These are phyloP conservation scores for Rhynchotus rufescens DNA, from an alignment of 2,797 vertebrate species.

Conservation along the genomic window DNA sequence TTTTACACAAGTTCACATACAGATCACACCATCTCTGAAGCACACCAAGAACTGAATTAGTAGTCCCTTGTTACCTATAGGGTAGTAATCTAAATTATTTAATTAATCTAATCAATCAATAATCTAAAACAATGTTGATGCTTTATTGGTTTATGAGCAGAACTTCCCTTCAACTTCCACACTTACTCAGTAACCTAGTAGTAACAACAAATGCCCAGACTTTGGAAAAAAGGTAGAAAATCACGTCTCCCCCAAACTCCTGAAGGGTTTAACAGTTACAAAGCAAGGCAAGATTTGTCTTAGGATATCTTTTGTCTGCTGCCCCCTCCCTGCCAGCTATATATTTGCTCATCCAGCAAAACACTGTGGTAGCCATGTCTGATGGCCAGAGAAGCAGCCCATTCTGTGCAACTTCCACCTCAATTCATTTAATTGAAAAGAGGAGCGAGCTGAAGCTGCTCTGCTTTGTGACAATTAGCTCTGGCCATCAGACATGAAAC, in stretches of 20 bases:
- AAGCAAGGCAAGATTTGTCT: neutral
- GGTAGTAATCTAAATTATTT: too few species aligned
- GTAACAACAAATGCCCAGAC: neutral
- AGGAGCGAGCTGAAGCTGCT: neutral
- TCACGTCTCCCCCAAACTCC: neutral
- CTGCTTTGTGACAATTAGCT: neutral
- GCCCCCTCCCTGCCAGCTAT: neutral
- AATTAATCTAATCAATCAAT: neutral
- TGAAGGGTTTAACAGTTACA: neutral
- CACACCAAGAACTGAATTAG: neutral
- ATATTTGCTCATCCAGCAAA: neutral
- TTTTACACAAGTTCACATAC: neutral
- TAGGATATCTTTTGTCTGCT: neutral
- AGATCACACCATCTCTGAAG: neutral
- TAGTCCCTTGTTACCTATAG: neutral
- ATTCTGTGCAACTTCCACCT: neutral
- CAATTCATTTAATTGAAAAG: neutral
- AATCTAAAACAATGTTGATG: neutral
- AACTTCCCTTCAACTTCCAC: neutral
- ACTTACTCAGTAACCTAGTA: neutral
- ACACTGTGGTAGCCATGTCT: neutral
- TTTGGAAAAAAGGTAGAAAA: neutral
- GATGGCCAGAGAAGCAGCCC: neutral
- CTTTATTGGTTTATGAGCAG: neutral
- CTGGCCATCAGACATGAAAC: neutral